Evolutionary conservation across 2,113 vertebrate species (phyloP), one percentile per base, ranked within the genome.

Genomic region (Anolis sagrei): DNA sequence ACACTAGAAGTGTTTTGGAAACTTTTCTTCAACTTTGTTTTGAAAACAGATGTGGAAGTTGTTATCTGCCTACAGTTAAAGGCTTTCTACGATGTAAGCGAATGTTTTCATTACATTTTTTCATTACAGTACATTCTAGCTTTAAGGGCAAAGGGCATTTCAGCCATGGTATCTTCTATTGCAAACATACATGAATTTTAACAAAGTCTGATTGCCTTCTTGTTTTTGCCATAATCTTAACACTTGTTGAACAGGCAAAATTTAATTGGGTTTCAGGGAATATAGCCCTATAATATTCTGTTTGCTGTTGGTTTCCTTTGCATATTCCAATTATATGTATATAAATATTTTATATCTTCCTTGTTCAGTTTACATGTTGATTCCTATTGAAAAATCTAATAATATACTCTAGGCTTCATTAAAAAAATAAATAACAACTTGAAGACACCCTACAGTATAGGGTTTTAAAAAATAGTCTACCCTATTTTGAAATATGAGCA

Each of bases 391-490:
- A 82, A 21, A 90, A 75, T 89, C 75, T 89, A 14, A 48, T 88
- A 73, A 51, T 14, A 78, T 58, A 9, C 29, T 78, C 54, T 29
- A 80, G 69, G 44, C 51, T 27, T 85, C 81, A 79, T 75, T 77
- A 69, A 93, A 86, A n/a, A 2, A 82, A 90, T 83, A 69, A 21
- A 79, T 75, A 83, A 32, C 58, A 83, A 49, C 39, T 36, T 79
- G 44, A 83, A 66, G 16, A 9, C 2, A 80, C 39, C 68, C 85
- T n/a, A 85, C 74, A 44, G 0, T 81, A 3, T 19, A 82, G n/a
- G 16, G n/a, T 36, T 36, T 78, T 77, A 75, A 79, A 77, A 64
- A 58, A 10, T 58, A 69, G 70, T 85, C 90, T 74, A 62, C 39
- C 29, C 5, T 34, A 14, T 76, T 85, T 90, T 61, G 49, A 88